phyloP scores from a whole-genome alignment of 1,140 invertebrate species.

The Scylla paramamosain region DNA sequence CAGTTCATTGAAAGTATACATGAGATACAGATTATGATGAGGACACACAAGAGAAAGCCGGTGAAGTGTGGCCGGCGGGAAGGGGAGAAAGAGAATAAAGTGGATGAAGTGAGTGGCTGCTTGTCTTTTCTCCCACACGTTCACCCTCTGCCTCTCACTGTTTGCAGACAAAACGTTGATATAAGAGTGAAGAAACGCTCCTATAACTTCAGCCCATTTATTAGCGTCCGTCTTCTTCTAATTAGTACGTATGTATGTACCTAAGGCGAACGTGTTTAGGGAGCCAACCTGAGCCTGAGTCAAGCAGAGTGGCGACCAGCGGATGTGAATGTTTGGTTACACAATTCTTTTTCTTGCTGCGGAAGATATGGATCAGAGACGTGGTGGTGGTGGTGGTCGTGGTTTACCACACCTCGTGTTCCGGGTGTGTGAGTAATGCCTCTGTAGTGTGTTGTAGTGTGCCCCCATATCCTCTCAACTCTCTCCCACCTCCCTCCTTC shows the following conservation, averaged over 20 bases:
- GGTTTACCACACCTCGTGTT: too few species aligned
- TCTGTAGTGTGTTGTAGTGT: too few species aligned
- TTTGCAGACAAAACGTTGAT: conserved; percentile 4
- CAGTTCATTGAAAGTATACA: neutral
- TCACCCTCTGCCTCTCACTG: neutral
- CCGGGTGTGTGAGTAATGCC: too few species aligned
- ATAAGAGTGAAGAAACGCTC: neutral
- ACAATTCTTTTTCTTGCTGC: too few species aligned
- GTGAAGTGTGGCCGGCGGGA: neutral
- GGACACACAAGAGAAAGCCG: neutral
- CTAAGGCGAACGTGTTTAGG: too few species aligned
- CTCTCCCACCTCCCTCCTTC: neutral
- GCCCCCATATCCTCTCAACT: neutral
- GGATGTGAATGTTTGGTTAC: too few species aligned
- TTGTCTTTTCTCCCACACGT: neutral
- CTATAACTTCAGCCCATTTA: neutral
- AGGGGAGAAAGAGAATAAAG: neutral
- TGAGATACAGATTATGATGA: neutral
- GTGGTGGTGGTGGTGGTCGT: too few species aligned
- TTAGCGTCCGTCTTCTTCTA: neutral
- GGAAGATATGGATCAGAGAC: too few species aligned
- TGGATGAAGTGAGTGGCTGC: neutral
- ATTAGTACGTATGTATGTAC: too few species aligned
- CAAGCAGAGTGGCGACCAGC: too few species aligned
- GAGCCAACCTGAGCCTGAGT: too few species aligned